A percentile compares a stretch with the other conserved stretches of the same genome.
phyloP scores from a whole-genome alignment of 1,140 invertebrate species.

The Agrypnia vestita region DNA sequence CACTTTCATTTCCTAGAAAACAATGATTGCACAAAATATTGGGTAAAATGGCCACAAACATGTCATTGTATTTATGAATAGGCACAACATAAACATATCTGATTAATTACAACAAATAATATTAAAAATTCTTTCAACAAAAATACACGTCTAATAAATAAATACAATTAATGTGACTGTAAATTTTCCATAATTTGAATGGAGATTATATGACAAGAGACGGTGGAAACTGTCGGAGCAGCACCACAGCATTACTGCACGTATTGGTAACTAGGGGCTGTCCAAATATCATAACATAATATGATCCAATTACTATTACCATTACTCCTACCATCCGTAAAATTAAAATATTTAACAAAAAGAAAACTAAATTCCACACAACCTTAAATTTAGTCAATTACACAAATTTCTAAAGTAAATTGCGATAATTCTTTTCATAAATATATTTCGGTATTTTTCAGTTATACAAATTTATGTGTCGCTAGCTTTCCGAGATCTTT shows the following conservation, averaged over 20 bases:
- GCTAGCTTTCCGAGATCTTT: slow-evolving; percentile 32
- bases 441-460: slow-evolving; percentile 15
- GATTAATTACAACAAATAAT: slow-evolving; percentile 30
- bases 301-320: no score
- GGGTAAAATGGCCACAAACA: slow-evolving; percentile 13
- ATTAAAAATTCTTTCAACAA: not conserved
- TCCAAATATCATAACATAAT: no score
- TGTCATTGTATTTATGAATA: not conserved
- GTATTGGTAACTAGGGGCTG: no score
- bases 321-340: not conserved
- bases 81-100: slow-evolving; percentile 9
- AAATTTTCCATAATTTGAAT: no score
- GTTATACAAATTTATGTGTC: slow-evolving; percentile 23
- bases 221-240: no score
- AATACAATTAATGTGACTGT: no score
- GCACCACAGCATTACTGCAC: no score
- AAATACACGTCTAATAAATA: no score
- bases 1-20: not conserved
- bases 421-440: slow-evolving; percentile 11
- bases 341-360: slow-evolving; percentile 7
- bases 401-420: slow-evolving; percentile 8
- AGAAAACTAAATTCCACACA: not conserved
- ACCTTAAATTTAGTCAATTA: slow-evolving; percentile 2
- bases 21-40: slow-evolving; percentile 16
- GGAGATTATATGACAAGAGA: no score